Evolutionary conservation across 1,140 invertebrate genomes (phyloP), one percentile per base, ranked within the genome.

Genomic region (Lepidurus packardi): DNA sequence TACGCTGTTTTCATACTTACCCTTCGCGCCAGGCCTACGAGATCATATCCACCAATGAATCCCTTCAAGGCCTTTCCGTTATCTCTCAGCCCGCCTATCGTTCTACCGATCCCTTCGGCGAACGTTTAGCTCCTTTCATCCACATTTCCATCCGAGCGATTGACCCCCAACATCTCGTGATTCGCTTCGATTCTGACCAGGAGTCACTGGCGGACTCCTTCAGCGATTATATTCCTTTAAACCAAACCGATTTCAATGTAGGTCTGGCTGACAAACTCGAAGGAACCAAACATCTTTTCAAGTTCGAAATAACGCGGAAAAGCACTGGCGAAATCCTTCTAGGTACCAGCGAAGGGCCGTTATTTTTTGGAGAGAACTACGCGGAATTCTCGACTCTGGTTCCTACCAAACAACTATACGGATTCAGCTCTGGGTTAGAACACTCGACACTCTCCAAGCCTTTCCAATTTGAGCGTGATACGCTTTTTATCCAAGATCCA

Each of bases 11-110:
- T 47, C 78, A 79, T 76, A 65, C n/a, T 16, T 53, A 73, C 42
- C 78, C 78, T 10, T 77, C 75, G 6, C 43, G 78, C 7, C 73
- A 79, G 44, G 45, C 74, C 4, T 79, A 79, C 75, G 76, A 53
- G 21, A 76, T 79, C 10, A n/a, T n/a, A 42, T 10, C 73, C 9
- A 43, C 41, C n/a, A 44, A 43, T 8, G 5, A 78, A 13, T 41
- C 53, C 1, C 34, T 24, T 34, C 7, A 47, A 7, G 8, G 77
- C 10, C 10, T 77, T 16, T 47, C 73, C 1, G 21, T 73, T 3
- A 74, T 53, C 24, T 24, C 65, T 41, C 16, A 77, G 75, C 45
- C 34, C 7, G 75, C 78, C 6, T 45, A 77, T 6, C 43, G 44
- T 45, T 73, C 44, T 5, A 7, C 42, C 25, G 45, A 73, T n/a